phyloP scores from a whole-genome alignment of 2,797 vertebrate species.

The Paguma larvata region DNA sequence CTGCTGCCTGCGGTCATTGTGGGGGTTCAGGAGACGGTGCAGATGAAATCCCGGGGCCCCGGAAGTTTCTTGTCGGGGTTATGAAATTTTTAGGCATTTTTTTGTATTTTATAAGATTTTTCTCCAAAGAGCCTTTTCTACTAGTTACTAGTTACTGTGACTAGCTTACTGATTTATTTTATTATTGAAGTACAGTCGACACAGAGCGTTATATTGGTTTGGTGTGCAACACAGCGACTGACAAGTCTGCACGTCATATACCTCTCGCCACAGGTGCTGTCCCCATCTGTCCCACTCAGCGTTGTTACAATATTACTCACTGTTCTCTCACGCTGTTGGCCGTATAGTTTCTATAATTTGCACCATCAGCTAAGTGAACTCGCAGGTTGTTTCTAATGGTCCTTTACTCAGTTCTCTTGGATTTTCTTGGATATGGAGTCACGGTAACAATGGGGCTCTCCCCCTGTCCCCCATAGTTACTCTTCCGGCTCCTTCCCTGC shows the following conservation, averaged over 20 bases:
- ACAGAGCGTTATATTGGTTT: background rate
- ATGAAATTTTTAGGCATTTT: background rate
- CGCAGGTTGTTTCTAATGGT: rapidly evolving
- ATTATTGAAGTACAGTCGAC: background rate
- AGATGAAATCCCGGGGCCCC: background rate
- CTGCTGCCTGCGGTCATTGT: background rate
- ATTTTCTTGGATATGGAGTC: background rate
- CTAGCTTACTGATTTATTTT: background rate
- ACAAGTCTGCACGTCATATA: background rate
- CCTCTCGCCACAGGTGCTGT: too few species aligned
- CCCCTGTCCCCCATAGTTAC: rapidly evolving
- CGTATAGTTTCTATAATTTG: rapidly evolving
- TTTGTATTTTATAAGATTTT: background rate
- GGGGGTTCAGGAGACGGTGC: background rate
- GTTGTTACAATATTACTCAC: background rate
- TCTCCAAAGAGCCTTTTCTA: background rate
- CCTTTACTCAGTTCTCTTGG: too few species aligned
- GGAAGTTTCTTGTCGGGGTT: background rate
- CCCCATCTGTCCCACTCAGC: background rate
- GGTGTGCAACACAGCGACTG: background rate
- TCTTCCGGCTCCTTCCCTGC: rapidly evolving
- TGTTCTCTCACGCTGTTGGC: background rate
- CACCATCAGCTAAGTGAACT: rapidly evolving
- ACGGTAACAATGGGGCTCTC: background rate
- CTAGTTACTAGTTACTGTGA: background rate